Conservation (phyloP, 2,113 vertebrate genomes). For the Hirundichthys speculiger region DNA sequence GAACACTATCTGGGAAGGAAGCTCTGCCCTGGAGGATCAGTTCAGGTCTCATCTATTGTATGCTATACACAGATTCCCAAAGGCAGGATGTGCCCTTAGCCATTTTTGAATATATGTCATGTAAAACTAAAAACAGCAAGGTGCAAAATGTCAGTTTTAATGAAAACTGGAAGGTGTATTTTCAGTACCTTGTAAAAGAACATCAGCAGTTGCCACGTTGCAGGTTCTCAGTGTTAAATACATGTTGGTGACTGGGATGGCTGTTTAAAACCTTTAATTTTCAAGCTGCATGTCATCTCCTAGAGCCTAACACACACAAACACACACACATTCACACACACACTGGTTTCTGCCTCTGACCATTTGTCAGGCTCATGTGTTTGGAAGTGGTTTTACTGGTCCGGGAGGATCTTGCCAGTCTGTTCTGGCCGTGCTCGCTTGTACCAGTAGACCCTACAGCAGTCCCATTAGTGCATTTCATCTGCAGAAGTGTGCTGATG, state of each 20-base stretch:
- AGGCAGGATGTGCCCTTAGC: background rate
- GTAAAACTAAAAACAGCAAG: background rate
- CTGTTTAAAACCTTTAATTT: too few relatives aligned
- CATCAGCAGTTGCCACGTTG: background rate
- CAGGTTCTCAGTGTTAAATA: background rate
- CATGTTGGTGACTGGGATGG: background rate
- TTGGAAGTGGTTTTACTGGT: background rate
- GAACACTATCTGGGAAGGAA: constrained; percentile 11
- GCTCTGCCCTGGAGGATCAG: constrained; percentile 23
- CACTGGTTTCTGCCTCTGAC: background rate
- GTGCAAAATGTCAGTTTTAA: background rate
- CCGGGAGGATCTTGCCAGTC: background rate
- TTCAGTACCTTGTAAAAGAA: background rate
- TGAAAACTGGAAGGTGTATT: background rate
- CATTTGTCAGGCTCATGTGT: constrained; percentile 35
- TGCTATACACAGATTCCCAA: background rate
- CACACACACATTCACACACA: constrained; percentile 11
- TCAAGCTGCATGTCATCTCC: too few relatives aligned
- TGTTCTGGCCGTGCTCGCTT: background rate
- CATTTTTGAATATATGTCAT: background rate
- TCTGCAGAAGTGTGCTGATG: too few relatives aligned
- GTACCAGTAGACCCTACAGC: too few relatives aligned
- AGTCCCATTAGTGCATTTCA: too few relatives aligned
- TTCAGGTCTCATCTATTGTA: constrained; percentile 10
- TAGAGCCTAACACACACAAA: background rate